Conservation (phyloP, 2,797 vertebrate genomes). For the Paratrypauchen microcephalus region DNA sequence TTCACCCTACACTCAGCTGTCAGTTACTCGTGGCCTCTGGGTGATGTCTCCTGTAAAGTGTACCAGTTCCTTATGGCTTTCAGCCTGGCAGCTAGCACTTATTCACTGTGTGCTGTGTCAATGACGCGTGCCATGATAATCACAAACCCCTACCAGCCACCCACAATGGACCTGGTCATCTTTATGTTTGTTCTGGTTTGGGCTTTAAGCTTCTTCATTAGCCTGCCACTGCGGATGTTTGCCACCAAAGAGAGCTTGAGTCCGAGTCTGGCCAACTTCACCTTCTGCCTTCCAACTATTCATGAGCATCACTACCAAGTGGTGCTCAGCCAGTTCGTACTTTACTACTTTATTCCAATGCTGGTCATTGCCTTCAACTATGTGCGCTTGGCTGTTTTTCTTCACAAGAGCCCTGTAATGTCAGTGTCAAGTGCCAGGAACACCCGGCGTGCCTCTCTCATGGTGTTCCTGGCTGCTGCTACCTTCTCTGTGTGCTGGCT, state of each 20-base stretch:
- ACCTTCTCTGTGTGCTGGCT: conserved; percentile 79
- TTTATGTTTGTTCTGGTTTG: conserved; percentile 75
- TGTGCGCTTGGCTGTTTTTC: conserved; percentile 71
- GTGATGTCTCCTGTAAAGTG: conserved; percentile 76
- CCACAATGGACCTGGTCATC: conserved; percentile 66
- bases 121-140: conserved; percentile 75
- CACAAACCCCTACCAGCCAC: conserved; percentile 74
- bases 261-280: conserved; percentile 58
- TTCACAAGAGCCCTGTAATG: conserved; percentile 78
- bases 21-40: conserved; percentile 74
- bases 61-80: conserved; percentile 82
- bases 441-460: conserved; percentile 73
- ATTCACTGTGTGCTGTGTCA: conserved; percentile 79
- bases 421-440: conserved; percentile 72
- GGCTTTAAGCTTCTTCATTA: conserved; percentile 78
- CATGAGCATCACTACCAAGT: conserved; percentile 77
- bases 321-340: conserved; percentile 76
- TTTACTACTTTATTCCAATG: conserved; percentile 77
- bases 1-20: conserved; percentile 75
- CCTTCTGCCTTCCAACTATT: conserved; percentile 74
- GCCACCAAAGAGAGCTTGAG: conserved; percentile 66
- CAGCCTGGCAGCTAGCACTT: conserved; percentile 78
- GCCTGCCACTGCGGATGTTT: conserved; percentile 73
- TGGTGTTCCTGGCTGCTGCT: conserved; percentile 77
- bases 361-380: conserved; percentile 78